Evolutionary conservation across 92 coral and sea anemone genomes (phyloP).

Genomic region (Paramuricea clavata): DNA sequence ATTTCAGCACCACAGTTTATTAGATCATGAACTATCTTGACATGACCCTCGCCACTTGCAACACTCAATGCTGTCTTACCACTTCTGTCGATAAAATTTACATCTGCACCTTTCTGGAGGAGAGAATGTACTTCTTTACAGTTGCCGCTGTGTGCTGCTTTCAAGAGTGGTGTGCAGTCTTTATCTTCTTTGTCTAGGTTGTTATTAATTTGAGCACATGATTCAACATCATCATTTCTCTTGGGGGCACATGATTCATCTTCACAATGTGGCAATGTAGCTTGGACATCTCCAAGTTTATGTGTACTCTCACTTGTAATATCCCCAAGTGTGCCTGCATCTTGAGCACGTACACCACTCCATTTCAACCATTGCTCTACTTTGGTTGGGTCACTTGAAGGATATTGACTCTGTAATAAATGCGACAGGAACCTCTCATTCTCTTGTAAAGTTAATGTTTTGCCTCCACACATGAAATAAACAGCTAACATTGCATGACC

Average conservation of each 20-base stretch:
- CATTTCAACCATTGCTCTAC: constrained; percentile 95
- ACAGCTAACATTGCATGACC: constrained; percentile 99
- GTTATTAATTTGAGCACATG: constrained; percentile 74
- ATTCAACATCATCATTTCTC: constrained; percentile 73
- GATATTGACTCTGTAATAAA: constrained; percentile 72
- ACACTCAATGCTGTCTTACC: constrained; percentile 95
- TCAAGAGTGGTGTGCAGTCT: constrained; percentile 90
- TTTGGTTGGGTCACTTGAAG: constrained; percentile 66
- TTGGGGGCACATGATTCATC: constrained; percentile 69
- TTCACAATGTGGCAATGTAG: constrained; percentile 56
- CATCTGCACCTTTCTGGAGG: constrained; percentile 95
- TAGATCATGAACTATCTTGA: constrained; percentile 90
- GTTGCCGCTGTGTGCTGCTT: constrained; percentile 92
- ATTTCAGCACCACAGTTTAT: constrained; percentile 96
- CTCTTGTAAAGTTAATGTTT: constrained; percentile 76
- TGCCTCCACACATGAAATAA: constrained; percentile 85
- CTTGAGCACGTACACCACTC: constrained; percentile 86
- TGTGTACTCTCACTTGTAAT: constrained; percentile 39
- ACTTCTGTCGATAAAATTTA: constrained; percentile 86
- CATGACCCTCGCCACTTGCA: constrained; percentile 92
- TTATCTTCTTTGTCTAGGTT: constrained; percentile 85
- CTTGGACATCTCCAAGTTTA: constrained; percentile 81
- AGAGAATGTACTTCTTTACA: constrained; percentile 82
- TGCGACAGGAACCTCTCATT: constrained; percentile 89
- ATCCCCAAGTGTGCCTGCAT: constrained; percentile 45